phyloP scores from a whole-genome alignment of 2,797 vertebrate species.

The Sebastes matsubarae region DNA sequence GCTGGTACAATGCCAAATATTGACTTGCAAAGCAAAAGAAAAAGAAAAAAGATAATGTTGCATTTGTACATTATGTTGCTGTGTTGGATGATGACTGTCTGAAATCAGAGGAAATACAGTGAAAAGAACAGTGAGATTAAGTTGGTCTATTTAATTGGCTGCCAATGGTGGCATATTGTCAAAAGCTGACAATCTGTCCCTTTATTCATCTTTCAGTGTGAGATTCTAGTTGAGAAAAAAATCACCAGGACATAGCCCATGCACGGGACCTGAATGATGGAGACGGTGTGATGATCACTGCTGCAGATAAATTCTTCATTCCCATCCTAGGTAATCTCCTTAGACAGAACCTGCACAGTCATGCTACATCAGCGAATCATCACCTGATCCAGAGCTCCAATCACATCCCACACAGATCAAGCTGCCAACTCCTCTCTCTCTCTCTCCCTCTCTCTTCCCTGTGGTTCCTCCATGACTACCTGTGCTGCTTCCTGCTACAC shows the following conservation, averaged over 20 bases:
- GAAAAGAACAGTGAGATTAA: slow-evolving; percentile 1
- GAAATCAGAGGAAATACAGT: background rate
- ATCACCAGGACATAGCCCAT: background rate
- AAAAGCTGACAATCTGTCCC: slow-evolving; percentile 24
- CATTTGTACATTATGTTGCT: background rate
- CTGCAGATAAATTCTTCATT: background rate
- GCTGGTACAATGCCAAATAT: background rate
- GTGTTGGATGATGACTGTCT: background rate
- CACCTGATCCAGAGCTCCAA: slow-evolving; percentile 8
- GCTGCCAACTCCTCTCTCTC: background rate
- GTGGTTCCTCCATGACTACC: background rate
- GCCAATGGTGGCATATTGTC: slow-evolving; percentile 12
- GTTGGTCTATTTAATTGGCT: slow-evolving; percentile 6
- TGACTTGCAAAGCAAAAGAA: background rate
- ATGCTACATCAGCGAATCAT: background rate
- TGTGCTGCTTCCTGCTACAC: slow-evolving; percentile 11
- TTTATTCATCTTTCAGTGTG: slow-evolving; percentile 1
- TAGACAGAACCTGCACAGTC: slow-evolving; percentile 7
- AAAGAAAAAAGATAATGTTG: background rate
- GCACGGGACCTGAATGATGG: background rate
- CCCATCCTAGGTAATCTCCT: background rate
- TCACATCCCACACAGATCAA: background rate
- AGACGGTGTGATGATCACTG: background rate
- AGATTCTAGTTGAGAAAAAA: background rate
- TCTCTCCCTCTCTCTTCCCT: background rate